Evolutionary conservation across 2,113 vertebrate species (phyloP).

Genomic region (Sinosuthora webbiana): DNA sequence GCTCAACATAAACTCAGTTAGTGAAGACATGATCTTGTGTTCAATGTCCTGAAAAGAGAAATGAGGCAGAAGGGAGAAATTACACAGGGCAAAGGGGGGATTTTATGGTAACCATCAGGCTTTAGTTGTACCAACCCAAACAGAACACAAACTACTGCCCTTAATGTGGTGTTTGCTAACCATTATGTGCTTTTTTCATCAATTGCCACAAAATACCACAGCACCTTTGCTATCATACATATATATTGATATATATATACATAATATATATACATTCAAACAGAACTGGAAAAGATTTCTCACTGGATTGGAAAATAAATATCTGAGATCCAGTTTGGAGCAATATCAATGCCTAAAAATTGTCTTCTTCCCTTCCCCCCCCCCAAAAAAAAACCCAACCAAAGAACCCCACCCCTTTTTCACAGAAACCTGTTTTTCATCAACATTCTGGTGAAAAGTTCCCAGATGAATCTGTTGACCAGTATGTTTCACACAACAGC

Average conservation of each 20-base stretch:
- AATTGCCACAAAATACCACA: neutral
- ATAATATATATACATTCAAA: neutral
- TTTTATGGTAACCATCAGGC: neutral
- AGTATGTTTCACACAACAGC: neutral
- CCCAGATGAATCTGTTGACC: neutral
- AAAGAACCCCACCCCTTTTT: neutral
- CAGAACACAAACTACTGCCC: neutral
- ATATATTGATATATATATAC: too few relatives aligned
- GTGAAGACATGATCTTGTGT: neutral
- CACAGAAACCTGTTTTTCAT: neutral
- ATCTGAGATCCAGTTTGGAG: neutral
- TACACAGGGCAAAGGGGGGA: neutral
- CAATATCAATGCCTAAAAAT: neutral
- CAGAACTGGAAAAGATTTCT: neutral
- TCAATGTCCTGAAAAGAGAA: neutral
- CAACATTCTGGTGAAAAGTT: neutral
- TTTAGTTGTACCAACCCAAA: neutral
- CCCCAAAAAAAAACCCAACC: too few relatives aligned
- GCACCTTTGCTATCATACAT: neutral
- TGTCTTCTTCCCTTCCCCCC: fast-evolving
- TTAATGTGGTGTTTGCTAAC: neutral
- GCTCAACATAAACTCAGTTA: neutral
- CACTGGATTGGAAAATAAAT: neutral
- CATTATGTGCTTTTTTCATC: neutral
- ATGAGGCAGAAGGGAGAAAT: neutral